These are phyloP conservation scores for Drosophila rubida DNA, from an alignment of 2,888 invertebrate genomes.

Conservation along the genomic window DNA sequence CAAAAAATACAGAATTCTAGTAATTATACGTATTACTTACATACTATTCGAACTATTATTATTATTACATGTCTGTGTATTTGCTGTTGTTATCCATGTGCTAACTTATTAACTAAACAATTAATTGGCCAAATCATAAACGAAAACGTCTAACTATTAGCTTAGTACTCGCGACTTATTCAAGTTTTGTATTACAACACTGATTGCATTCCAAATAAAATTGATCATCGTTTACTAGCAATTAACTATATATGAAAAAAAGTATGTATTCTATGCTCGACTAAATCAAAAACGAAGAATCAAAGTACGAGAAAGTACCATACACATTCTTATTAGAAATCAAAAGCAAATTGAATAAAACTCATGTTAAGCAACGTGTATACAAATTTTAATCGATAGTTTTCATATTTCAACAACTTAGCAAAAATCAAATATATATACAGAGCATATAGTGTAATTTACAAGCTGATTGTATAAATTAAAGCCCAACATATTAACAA, in stretches of 20 bases:
- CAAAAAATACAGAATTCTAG: conserved; percentile 62
- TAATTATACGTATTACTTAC: conserved; percentile 39
- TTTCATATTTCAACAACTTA: conserved; percentile 62
- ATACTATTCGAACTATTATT: conserved; percentile 32
- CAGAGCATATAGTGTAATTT: conserved; percentile 13
- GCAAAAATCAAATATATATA: conserved; percentile 46
- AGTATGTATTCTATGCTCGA: conserved; percentile 40
- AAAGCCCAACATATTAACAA: conserved; percentile 35
- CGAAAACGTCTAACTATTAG: conserved; percentile 18
- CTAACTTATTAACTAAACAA: conserved; percentile 41
- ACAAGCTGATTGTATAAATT: background rate
- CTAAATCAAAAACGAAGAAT: conserved; percentile 39
- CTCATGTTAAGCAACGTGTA: conserved; percentile 56
- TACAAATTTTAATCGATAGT: conserved; percentile 69
- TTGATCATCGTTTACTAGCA: conserved; percentile 42
- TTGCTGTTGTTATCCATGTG: conserved; percentile 60
- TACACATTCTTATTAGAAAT: conserved; percentile 28
- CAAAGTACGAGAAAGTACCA: conserved; percentile 31
- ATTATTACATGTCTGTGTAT: conserved; percentile 35
- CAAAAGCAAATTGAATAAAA: conserved; percentile 27
- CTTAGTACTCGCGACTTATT: conserved; percentile 27
- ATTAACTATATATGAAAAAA: conserved; percentile 37
- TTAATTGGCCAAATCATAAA: conserved; percentile 70
- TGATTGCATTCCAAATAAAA: conserved; percentile 66
- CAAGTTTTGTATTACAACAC: conserved; percentile 35